These are phyloP conservation scores for Merops nubicus DNA, from an alignment of 2,113 vertebrate species.

Conservation along the genomic window DNA sequence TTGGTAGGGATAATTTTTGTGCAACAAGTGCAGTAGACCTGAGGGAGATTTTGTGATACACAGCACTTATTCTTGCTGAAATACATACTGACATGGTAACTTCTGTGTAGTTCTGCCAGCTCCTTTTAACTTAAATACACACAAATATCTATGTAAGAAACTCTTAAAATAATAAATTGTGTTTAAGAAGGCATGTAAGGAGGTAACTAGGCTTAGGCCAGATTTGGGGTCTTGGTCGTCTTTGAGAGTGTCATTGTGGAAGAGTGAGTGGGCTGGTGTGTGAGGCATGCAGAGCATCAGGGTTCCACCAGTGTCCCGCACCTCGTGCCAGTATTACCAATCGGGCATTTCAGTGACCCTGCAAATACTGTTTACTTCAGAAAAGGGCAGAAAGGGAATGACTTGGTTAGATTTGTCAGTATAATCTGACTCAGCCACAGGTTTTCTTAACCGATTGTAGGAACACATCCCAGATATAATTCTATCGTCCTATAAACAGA, in stretches of 20 bases:
- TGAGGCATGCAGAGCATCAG: fast-evolving
- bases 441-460: background rate
- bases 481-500: background rate
- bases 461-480: fast-evolving
- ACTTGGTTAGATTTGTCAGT: background rate
- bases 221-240: background rate
- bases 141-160: background rate
- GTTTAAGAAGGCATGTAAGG: background rate
- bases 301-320: fast-evolving
- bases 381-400: background rate
- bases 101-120: fast-evolving
- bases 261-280: background rate
- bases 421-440: background rate
- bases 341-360: background rate
- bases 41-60: background rate
- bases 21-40: background rate
- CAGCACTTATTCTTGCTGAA: background rate
- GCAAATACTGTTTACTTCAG: background rate
- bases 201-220: background rate
- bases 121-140: background rate
- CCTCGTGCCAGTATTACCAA: fast-evolving
- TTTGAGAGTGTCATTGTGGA: background rate
- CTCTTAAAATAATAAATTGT: background rate
- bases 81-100: background rate
- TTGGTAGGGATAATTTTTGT: background rate